Evolutionary conservation across 2,888 invertebrate genomes (phyloP), one percentile per base, ranked within the genome.

Genomic region (Synergus itoensis): DNA sequence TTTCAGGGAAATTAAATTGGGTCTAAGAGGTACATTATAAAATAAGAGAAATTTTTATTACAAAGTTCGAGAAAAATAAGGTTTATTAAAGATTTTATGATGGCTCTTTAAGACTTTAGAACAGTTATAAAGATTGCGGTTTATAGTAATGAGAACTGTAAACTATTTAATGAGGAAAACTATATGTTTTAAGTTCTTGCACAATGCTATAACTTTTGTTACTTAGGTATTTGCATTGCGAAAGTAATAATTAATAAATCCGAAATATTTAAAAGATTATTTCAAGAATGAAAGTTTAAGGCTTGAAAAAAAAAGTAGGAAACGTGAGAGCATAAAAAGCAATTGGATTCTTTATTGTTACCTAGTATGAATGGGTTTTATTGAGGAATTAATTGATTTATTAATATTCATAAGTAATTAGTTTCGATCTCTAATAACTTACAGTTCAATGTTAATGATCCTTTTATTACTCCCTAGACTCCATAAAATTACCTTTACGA

Each of bases 141-240:
- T 67, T 45, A 67, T 67, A 67, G 21, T 67, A 67, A 45, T 67
- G 45, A 18, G 45, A 67, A 45, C 45, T 43, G 28, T 36, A 63
- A 62, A 21, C 4, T 57, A 57, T 57, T 57, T 57, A 57, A 57
- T 18, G 18, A 3, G 9, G 18, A 57, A 18, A 18, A 9, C 18
- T 18, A 18, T 57, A 57, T 57, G 57, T 57, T 57, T 18, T n/a
- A 11, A 18, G 57, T 18, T 18, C 18, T 57, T 57, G 57, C 57
- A 57, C 18, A 11, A 18, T 57, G 57, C 18, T 57, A 9, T 18
- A 3, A 57, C 8, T 9, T 57, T 11, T 4, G 9, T 11, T 18
- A 36, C 7, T 36, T 36, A 11, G n/a, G 18, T 18, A 18, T 2
- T 57, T 57, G 9, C 57, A 57, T 18, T 57, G 36, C 36, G 36